Evolutionary conservation across 2,888 invertebrate genomes (phyloP), one percentile per base, ranked within the genome.

Genomic region (Mythimna ferrago): DNA sequence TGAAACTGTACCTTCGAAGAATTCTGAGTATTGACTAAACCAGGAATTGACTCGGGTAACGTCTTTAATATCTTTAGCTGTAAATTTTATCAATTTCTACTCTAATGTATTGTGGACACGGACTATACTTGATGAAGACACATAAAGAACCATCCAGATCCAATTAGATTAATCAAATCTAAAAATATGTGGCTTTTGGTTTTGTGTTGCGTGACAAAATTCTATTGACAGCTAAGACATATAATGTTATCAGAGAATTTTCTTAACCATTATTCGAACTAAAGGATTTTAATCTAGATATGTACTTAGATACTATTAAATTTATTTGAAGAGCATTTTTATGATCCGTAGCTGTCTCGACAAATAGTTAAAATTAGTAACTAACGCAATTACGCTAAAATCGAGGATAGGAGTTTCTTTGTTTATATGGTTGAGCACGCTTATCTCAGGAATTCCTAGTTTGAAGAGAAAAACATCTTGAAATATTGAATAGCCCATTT

Each of bases 191-290:
- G 6, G 35, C 14, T 14, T 14, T 11, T 7, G 19, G 6, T 11
- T 21, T 32, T 58, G 19, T 35, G 19, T 69, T 38, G 51, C 79
- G 58, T 79, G 70, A 67, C 71, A 53, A 61, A 41, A 61, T 61
- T 2, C 11, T 21, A 61, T 60, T 61, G 60, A 7, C n/a, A 21
- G n/a, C 16, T 10, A n/a, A n/a, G 3, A 60, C 6, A 2, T 35
- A 11, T 35, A 10, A 58, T 3, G 7, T 35, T n/a, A 38, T 2
- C 4, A n/a, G 2, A 6, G 32, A 58, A 19, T 5, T 35, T 58
- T 7, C 10, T 57, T 19, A 32, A 9, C 6, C 1, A 0, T 35
- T 35, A n/a, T 35, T 35, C 9, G 6, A 19, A 19, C 19, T 19
- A 4, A 14, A 14, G 19, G 6, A 14, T 44, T 14, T 44, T 14